Evolutionary conservation across 1,140 invertebrate genomes (phyloP).

Genomic region (Papilio aristodemus): DNA sequence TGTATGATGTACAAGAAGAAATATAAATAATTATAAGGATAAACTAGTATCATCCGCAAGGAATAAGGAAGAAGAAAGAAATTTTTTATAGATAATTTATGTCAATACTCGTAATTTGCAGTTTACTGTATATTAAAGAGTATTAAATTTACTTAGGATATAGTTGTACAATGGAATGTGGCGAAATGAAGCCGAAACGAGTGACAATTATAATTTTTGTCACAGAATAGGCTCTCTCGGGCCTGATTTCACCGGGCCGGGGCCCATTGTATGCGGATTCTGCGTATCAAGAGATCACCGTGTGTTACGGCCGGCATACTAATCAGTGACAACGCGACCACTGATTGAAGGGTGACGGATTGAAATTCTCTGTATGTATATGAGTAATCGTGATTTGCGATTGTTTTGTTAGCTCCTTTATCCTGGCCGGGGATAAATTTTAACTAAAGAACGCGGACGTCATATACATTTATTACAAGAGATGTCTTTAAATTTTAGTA

Average conservation of each 20-base stretch:
- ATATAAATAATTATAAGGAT: too few relatives aligned
- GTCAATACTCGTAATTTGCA: too few relatives aligned
- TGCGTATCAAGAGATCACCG: constrained; percentile 39
- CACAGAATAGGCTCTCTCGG: constrained; percentile 44
- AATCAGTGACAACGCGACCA: constrained; percentile 20
- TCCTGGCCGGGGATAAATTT: not conserved
- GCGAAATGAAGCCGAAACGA: constrained; percentile 27
- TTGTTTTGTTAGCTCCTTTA: not conserved
- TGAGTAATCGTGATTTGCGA: constrained; percentile 29
- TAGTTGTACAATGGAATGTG: constrained; percentile 10
- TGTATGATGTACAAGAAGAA: too few relatives aligned
- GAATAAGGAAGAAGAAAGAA: too few relatives aligned
- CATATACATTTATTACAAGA: too few relatives aligned
- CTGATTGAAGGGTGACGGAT: constrained; percentile 28
- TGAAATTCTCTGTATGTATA: constrained; percentile 30
- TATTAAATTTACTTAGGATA: not conserved
- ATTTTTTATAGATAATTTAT: too few relatives aligned
- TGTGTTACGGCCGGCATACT: constrained; percentile 32
- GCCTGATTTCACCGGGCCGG: constrained; percentile 56
- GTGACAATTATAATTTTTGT: constrained; percentile 33
- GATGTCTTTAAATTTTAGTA: too few relatives aligned
- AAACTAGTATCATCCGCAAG: too few relatives aligned
- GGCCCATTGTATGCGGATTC: constrained; percentile 54
- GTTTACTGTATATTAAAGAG: not conserved
- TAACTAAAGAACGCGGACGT: not conserved